A percentile compares a stretch with the other conserved stretches of the same genome.
Conservation (phyloP, 2,113 vertebrate species). For the Alces alces region DNA sequence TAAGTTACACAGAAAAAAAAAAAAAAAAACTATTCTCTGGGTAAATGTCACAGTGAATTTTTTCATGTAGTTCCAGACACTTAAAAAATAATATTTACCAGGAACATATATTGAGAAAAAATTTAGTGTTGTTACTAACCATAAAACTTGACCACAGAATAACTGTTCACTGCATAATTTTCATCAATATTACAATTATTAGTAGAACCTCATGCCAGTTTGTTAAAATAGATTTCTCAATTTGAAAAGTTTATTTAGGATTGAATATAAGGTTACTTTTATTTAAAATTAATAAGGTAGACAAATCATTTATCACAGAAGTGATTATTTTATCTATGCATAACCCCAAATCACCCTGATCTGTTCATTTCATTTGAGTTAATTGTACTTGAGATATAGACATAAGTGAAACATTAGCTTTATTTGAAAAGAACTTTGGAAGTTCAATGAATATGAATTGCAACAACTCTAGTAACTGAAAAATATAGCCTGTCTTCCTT, state of each 20-base stretch:
- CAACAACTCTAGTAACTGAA: background rate
- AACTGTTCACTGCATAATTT: background rate
- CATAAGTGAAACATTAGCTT: background rate
- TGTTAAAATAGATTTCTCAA: slow-evolving; percentile 15
- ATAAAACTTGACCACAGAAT: background rate
- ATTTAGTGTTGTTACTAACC: background rate
- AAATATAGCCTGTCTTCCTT: background rate
- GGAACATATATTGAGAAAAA: background rate
- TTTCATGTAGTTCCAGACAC: background rate
- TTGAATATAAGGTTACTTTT: slow-evolving; percentile 21
- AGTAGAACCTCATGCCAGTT: background rate
- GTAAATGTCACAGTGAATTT: background rate
- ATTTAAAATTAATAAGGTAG: slow-evolving; percentile 40
- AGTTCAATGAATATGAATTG: background rate
- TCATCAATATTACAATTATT: background rate
- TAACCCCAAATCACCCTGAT: background rate
- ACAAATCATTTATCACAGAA: slow-evolving; percentile 16
- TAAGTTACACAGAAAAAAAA: background rate
- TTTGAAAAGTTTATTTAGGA: slow-evolving; percentile 39
- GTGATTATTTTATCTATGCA: slow-evolving; percentile 34
- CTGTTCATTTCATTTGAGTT: slow-evolving; percentile 27
- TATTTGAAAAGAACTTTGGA: background rate
- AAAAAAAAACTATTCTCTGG: background rate
- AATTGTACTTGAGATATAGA: slow-evolving; percentile 36
- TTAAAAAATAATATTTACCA: background rate